Evolutionary conservation across 2,888 invertebrate genomes (phyloP).

Genomic region (Drosophila percnosoma): DNA sequence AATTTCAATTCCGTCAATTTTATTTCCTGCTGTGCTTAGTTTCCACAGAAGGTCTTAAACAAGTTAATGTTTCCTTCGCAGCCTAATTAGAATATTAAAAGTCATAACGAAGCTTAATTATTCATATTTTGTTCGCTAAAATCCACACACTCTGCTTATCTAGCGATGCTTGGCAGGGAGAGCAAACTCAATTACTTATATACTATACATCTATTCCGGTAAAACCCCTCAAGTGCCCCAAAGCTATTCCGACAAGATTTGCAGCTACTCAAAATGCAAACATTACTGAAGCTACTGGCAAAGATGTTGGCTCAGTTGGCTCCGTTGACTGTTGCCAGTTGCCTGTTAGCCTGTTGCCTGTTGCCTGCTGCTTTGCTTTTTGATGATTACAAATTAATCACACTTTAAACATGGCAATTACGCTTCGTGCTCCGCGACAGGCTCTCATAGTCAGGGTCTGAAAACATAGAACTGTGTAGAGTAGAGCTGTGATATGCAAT

Average conservation of each 20-base stretch:
- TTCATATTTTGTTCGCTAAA: constrained; percentile 20
- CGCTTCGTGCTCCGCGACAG: constrained; percentile 54
- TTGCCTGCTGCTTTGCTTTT: constrained; percentile 56
- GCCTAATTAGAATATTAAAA: constrained; percentile 30
- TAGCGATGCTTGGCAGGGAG: neutral
- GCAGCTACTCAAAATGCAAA: constrained; percentile 66
- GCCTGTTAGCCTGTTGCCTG: constrained; percentile 17
- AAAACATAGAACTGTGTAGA: constrained; percentile 10
- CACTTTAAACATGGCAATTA: constrained; percentile 81
- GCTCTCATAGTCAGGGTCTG: constrained; percentile 23
- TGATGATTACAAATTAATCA: constrained; percentile 80
- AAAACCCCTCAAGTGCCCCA: constrained; percentile 28
- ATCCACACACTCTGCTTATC: neutral
- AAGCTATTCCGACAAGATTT: constrained; percentile 39
- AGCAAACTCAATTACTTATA: constrained; percentile 38
- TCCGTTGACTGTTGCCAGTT: constrained; percentile 14
- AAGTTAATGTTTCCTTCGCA: constrained; percentile 13
- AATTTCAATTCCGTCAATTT: neutral
- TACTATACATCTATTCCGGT: constrained; percentile 21
- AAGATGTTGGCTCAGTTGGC: constrained; percentile 34
- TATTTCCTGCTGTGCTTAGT: neutral
- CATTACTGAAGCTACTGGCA: constrained; percentile 44
- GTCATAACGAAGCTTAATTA: constrained; percentile 33
- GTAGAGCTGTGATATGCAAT: constrained; percentile 38
- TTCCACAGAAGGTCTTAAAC: neutral